Conservation (phyloP, 64 coral and sea anemone species). For the Montipora efflorescens region DNA sequence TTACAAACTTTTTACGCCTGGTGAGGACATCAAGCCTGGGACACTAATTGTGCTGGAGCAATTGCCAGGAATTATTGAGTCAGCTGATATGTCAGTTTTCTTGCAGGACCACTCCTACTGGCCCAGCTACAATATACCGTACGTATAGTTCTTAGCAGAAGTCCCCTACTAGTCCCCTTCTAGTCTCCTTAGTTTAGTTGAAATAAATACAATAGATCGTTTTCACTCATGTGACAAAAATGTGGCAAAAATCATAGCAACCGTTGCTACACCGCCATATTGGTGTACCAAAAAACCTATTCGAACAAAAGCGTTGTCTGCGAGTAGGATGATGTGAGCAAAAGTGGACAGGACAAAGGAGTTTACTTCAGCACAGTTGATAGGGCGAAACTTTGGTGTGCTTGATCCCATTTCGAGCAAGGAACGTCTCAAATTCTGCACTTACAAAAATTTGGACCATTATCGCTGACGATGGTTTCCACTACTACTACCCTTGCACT, state of each 20-base stretch:
- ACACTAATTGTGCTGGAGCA: constrained; percentile 89
- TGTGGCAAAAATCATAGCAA: too few relatives aligned
- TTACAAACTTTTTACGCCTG: constrained; percentile 94
- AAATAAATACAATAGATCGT: too few relatives aligned
- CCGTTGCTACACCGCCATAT: too few relatives aligned
- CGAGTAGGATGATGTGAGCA: too few relatives aligned
- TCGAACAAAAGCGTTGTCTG: too few relatives aligned
- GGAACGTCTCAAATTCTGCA: constrained; percentile 40
- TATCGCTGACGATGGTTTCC: constrained; percentile 5
- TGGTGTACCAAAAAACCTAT: too few relatives aligned
- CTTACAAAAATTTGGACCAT: constrained; percentile 41
- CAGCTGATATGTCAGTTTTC: constrained; percentile 87
- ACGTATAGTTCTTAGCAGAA: background rate
- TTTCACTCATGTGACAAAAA: too few relatives aligned
- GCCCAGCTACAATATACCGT: constrained; percentile 98
- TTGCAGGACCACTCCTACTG: constrained; percentile 86
- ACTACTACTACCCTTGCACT: background rate
- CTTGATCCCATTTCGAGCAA: constrained; percentile 27
- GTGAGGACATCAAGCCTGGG: constrained; percentile 65
- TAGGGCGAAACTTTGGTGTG: constrained; percentile 7
- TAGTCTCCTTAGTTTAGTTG: too few relatives aligned
- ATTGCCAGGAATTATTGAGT: constrained; percentile 88
- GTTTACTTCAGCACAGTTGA: too few relatives aligned
- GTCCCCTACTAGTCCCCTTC: too few relatives aligned
- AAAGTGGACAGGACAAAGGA: too few relatives aligned